Evolutionary conservation across 2,888 invertebrate genomes (phyloP).

Genomic region (Nyleta sp.): DNA sequence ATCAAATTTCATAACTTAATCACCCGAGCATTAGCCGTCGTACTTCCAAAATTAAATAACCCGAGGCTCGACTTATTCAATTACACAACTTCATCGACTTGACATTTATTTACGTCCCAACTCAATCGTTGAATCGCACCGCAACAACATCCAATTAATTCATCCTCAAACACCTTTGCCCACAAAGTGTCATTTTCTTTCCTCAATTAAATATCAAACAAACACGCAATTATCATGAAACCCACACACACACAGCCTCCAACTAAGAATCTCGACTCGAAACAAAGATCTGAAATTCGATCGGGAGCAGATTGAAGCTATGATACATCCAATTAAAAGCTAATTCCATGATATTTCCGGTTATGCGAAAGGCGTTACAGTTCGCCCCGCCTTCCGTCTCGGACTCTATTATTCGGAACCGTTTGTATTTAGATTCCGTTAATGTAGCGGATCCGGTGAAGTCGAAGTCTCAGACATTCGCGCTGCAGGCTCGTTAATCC

Average conservation of each 20-base stretch:
- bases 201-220: neutral
- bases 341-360: conserved; percentile 13
- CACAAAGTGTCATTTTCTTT: neutral
- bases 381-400: neutral
- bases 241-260: no score
- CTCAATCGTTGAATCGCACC: no score
- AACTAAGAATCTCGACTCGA: no score
- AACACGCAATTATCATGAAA: neutral
- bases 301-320: neutral
- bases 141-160: no score
- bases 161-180: no score
- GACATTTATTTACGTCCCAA: neutral
- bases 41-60: conserved; percentile 31
- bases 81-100: conserved; percentile 6
- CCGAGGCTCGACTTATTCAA: conserved; percentile 7
- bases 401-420: conserved; percentile 25
- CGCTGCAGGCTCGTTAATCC: conserved; percentile 54
- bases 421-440: conserved; percentile 43
- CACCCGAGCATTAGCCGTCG: conserved; percentile 15
- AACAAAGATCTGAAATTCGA: neutral
- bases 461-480: conserved; percentile 42
- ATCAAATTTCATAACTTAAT: conserved; percentile 32
- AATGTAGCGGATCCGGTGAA: conserved; percentile 31
- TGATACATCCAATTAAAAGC: conserved; percentile 29
- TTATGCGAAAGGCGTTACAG: neutral